phyloP scores from a whole-genome alignment of 2,797 vertebrate species.

The Knipowitschia caucasica region DNA sequence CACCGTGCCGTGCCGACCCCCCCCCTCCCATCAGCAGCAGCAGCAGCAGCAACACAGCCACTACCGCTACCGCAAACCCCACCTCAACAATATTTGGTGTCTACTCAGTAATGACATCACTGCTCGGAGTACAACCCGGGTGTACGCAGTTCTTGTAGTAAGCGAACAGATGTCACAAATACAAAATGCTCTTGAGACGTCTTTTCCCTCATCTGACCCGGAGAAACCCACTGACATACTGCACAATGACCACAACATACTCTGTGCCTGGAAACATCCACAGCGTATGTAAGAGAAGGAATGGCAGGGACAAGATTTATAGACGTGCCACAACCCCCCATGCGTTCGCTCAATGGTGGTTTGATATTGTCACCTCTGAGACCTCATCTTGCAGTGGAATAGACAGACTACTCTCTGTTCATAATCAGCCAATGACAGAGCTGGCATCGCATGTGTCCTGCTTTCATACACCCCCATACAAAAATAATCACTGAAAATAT shows the following conservation, averaged over 20 bases:
- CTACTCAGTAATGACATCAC: slow-evolving; percentile 68
- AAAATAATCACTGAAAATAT: slow-evolving; percentile 31
- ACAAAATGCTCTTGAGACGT: slow-evolving; percentile 30
- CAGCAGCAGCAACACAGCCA: slow-evolving; percentile 21
- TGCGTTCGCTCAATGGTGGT: slow-evolving; percentile 23
- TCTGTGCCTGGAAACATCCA: slow-evolving; percentile 40
- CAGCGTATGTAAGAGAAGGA: slow-evolving; percentile 30
- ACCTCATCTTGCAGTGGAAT: slow-evolving; percentile 30
- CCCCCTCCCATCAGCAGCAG: slow-evolving; percentile 46
- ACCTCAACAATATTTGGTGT: slow-evolving; percentile 64
- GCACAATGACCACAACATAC: slow-evolving; percentile 21
- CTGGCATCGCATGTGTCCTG: slow-evolving; percentile 41
- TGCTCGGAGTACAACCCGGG: slow-evolving; percentile 45
- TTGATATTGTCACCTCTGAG: slow-evolving; percentile 45
- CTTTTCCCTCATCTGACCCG: slow-evolving; percentile 46
- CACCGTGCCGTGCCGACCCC: slow-evolving; percentile 61
- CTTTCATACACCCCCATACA: slow-evolving; percentile 45
- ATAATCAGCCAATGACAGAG: slow-evolving; percentile 48
- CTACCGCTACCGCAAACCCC: slow-evolving; percentile 64
- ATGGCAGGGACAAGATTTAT: slow-evolving; percentile 57
- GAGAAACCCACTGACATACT: slow-evolving; percentile 19
- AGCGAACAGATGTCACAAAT: slow-evolving; percentile 15
- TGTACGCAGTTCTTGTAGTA: slow-evolving; percentile 33
- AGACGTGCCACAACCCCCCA: slow-evolving; percentile 30
- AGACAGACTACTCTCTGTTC: slow-evolving; percentile 39